phyloP scores from a whole-genome alignment of 64 coral and sea anemone species.

The Hydrozoanthus tunicans region DNA sequence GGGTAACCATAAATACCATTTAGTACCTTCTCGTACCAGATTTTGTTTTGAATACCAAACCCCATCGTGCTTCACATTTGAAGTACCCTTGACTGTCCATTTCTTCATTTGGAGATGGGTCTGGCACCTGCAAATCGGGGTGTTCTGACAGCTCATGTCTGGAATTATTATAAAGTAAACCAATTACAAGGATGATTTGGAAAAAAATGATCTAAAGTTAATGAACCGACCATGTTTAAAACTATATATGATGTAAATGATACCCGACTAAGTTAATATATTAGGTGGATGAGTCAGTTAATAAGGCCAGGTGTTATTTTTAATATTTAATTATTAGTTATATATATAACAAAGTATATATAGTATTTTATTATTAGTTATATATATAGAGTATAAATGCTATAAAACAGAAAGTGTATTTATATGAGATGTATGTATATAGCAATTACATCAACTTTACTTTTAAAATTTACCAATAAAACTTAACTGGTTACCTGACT shows the following conservation, averaged over 20 bases:
- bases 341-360: too few relatives aligned
- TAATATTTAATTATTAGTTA: too few relatives aligned
- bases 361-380: too few relatives aligned
- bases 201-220: background rate
- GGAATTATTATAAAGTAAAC: background rate
- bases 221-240: background rate
- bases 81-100: background rate
- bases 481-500: background rate
- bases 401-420: too few relatives aligned
- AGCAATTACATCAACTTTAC: too few relatives aligned
- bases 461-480: too few relatives aligned
- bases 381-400: too few relatives aligned
- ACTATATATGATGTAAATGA: too few relatives aligned
- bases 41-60: constrained; percentile 31
- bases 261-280: too few relatives aligned
- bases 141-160: constrained; percentile 6
- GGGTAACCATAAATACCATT: background rate
- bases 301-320: too few relatives aligned
- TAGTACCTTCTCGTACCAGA: constrained; percentile 15
- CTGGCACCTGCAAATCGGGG: background rate
- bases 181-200: background rate
- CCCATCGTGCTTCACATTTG: constrained; percentile 2
- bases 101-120: constrained; percentile 1
- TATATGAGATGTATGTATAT: too few relatives aligned
- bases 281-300: too few relatives aligned